Evolutionary conservation across 2,888 invertebrate genomes (phyloP).

Genomic region (Trypoxylon attenuatum): DNA sequence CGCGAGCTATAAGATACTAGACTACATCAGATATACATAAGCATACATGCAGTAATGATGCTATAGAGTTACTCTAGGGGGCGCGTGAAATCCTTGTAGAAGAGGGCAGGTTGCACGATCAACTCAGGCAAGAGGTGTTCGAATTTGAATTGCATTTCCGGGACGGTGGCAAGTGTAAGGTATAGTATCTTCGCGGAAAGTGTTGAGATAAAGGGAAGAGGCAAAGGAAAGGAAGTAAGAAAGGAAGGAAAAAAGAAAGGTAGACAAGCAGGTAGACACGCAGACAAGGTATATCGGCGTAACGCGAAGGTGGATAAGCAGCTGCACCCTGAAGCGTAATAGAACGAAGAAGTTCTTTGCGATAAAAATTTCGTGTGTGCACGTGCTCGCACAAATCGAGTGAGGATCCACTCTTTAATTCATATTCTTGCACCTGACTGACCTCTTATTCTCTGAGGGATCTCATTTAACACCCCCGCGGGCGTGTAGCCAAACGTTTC

Average conservation of each 20-base stretch:
- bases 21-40: no score
- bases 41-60: no score
- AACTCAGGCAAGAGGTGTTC: slow-evolving; percentile 10
- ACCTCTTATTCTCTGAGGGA: slow-evolving; percentile 65
- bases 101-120: background rate
- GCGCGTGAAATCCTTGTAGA: background rate
- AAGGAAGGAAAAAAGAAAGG: no score
- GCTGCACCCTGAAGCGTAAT: slow-evolving; percentile 23
- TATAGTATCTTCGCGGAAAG: slow-evolving; percentile 22
- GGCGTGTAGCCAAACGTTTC: slow-evolving; percentile 49
- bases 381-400: slow-evolving; percentile 49
- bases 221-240: no score
- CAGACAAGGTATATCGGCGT: no score
- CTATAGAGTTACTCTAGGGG: no score
- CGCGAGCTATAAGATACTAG: no score
- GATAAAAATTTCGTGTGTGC: slow-evolving; percentile 16
- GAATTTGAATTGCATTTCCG: slow-evolving; percentile 17
- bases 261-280: no score
- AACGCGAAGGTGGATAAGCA: slow-evolving; percentile 30
- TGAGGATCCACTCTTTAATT: slow-evolving; percentile 49
- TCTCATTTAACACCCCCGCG: slow-evolving; percentile 74
- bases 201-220: slow-evolving; percentile 37
- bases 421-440: slow-evolving; percentile 74
- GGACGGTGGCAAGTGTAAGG: slow-evolving; percentile 4
- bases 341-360: slow-evolving; percentile 31